A percentile compares a stretch with the other conserved stretches of the same genome.
These are phyloP conservation scores for Orthonevra nobilis DNA, from an alignment of 2,888 invertebrate genomes.

Conservation along the genomic window DNA sequence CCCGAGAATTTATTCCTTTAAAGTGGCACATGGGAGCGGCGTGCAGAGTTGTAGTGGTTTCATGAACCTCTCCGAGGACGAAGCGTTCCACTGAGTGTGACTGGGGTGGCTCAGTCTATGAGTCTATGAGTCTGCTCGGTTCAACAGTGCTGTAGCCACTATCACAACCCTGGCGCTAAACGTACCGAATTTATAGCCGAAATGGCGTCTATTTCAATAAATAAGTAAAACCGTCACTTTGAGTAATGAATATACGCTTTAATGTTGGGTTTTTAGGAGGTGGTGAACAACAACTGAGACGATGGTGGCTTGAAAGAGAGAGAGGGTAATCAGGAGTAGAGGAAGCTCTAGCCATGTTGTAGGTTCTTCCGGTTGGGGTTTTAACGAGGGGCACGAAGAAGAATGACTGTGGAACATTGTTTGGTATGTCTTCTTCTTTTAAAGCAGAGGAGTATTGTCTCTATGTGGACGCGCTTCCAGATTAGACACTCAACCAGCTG, in stretches of 20 bases:
- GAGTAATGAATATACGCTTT: conserved; percentile 68
- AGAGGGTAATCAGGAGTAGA: conserved; percentile 51
- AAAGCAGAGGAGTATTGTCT: conserved; percentile 35
- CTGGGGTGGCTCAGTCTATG: background rate
- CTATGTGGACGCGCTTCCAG: conserved; percentile 46
- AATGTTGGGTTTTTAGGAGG: conserved; percentile 51
- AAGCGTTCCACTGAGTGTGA: conserved; percentile 13
- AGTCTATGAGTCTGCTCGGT: too few relatives aligned
- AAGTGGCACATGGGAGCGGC: conserved; percentile 58
- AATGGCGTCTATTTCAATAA: conserved; percentile 70
- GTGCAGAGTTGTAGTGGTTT: conserved; percentile 19
- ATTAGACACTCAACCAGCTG: conserved; percentile 70
- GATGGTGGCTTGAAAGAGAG: background rate
- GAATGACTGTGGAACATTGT: conserved; percentile 56
- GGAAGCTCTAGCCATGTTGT: conserved; percentile 65
- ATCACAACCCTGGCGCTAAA: conserved; percentile 50
- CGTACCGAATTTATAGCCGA: conserved; percentile 64
- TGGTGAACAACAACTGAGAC: conserved; percentile 4
- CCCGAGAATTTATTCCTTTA: conserved; percentile 63
- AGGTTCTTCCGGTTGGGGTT: conserved; percentile 40
- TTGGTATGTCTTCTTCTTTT: conserved; percentile 35
- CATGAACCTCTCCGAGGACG: background rate
- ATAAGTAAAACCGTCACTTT: conserved; percentile 70
- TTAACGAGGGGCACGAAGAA: too few relatives aligned
- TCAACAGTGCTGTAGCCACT: conserved; percentile 12